These are phyloP conservation scores for Cheilosia urbana DNA, from an alignment of 2,888 invertebrate genomes.

Conservation along the genomic window DNA sequence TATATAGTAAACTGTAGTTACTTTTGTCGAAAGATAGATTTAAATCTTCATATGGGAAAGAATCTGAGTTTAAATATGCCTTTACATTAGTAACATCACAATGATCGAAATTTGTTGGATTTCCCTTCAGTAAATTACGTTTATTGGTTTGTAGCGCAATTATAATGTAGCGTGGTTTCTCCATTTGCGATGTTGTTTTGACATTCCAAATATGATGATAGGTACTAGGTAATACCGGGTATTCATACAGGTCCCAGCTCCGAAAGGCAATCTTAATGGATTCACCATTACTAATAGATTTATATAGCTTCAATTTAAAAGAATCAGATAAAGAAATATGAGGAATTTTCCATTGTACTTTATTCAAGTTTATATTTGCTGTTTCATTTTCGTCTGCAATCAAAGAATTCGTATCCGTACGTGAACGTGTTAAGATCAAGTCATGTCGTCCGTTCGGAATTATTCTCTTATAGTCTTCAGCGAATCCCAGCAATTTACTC, in stretches of 20 bases:
- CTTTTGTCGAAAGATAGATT: no score
- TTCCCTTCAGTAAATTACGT: no score
- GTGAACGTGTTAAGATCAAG: slow-evolving; percentile 77
- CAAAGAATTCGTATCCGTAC: neutral
- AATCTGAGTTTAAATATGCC: no score
- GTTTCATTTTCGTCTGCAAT: neutral
- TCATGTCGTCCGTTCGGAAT: slow-evolving; percentile 81
- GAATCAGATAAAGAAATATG: slow-evolving; percentile 27
- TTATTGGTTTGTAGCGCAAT: slow-evolving; percentile 80
- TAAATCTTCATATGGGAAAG: no score
- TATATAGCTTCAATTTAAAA: slow-evolving; percentile 48
- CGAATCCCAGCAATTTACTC: slow-evolving; percentile 78
- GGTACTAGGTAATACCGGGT: slow-evolving; percentile 76
- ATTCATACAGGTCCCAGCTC: slow-evolving; percentile 62
- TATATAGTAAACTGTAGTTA: no score
- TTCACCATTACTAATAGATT: slow-evolving; percentile 39
- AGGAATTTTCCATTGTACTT: slow-evolving; percentile 55
- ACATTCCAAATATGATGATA: slow-evolving; percentile 79
- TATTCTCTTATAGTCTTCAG: slow-evolving; percentile 80
- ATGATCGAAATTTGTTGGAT: no score
- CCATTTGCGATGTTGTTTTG: slow-evolving; percentile 79
- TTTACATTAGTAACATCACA: no score
- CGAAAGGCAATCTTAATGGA: slow-evolving; percentile 47
- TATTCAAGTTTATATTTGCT: slow-evolving; percentile 5
- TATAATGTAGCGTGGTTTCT: slow-evolving; percentile 81